A percentile compares a stretch with the other conserved stretches of the same genome.
phyloP scores from a whole-genome alignment of 2,797 vertebrate genomes.

The Nothura maculosa region DNA sequence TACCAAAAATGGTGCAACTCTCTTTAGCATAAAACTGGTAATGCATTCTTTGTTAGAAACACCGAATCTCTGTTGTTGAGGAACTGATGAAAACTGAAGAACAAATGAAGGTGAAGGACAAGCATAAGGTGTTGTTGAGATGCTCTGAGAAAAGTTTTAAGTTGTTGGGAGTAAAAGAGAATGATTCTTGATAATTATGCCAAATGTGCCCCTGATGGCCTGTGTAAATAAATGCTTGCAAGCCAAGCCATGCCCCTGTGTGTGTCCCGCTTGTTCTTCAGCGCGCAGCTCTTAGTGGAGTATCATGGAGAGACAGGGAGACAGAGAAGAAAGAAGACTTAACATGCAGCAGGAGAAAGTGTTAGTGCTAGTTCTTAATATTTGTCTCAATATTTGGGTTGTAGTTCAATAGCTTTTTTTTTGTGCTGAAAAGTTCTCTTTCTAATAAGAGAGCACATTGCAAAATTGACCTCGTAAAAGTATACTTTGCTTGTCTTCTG shows the following conservation, averaged over 20 bases:
- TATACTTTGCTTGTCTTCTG: background rate
- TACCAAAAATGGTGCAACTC: background rate
- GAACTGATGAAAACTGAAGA: background rate
- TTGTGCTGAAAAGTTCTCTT: background rate
- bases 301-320: background rate
- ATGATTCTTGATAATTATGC: background rate
- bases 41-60: background rate
- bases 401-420: constrained; percentile 3
- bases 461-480: background rate
- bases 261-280: background rate
- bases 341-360: background rate
- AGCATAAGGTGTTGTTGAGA: background rate
- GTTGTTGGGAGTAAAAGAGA: background rate
- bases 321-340: background rate
- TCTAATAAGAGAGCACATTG: background rate
- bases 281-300: background rate
- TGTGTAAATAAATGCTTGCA: background rate
- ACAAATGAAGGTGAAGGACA: background rate
- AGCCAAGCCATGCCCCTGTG: background rate
- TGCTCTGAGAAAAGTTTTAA: background rate
- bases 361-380: background rate
- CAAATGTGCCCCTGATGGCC: background rate
- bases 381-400: constrained; percentile 25
- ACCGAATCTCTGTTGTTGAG: background rate
- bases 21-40: background rate